These are phyloP conservation scores for human DNA, from an alignment of 2,113 vertebrate species.

Conservation along the genomic window GRCh38 chrX:7337001-7337500, in stretches of 20 bases:
- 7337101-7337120: rapidly evolving
- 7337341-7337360: rapidly evolving
- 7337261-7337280: rapidly evolving
- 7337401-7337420: rapidly evolving
- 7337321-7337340: rapidly evolving
- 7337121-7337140: neutral
- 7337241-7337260: neutral
- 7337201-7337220: rapidly evolving
- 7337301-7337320: neutral
- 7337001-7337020: rapidly evolving
- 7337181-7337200: rapidly evolving
- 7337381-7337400: rapidly evolving
- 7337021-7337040: neutral
- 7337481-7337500: neutral
- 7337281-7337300: neutral
- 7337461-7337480: rapidly evolving
- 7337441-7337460: rapidly evolving
- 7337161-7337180: rapidly evolving
- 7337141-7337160: rapidly evolving
- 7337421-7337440: neutral
- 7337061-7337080: rapidly evolving
- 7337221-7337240: neutral
- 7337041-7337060: rapidly evolving
- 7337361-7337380: rapidly evolving
- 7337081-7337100: rapidly evolving